Conservation (phyloP, 2,797 vertebrate genomes). For the Peromyscus nudipes region DNA sequence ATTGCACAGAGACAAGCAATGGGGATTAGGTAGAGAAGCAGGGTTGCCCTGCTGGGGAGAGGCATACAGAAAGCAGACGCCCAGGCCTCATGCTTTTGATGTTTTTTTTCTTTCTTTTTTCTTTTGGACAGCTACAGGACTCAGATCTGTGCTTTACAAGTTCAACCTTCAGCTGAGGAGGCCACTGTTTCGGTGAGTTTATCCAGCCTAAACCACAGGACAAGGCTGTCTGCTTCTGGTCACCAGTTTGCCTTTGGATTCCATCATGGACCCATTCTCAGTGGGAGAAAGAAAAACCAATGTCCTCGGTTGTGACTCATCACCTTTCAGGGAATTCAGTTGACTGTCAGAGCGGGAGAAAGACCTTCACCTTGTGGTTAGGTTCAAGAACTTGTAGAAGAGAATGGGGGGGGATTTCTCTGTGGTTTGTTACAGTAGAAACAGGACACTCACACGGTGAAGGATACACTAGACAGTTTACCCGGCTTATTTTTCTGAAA, state of each 20-base stretch:
- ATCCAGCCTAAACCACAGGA: not conserved
- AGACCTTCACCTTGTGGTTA: not conserved
- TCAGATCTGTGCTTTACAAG: not conserved
- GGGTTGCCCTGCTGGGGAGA: not conserved
- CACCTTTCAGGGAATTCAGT: not conserved
- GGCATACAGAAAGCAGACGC: constrained; percentile 13
- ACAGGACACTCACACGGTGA: not conserved
- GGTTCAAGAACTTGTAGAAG: not conserved
- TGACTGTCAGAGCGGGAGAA: not conserved
- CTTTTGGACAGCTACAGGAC: not conserved
- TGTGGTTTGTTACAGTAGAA: not conserved
- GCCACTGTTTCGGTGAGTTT: not conserved
- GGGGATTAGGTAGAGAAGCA: constrained; percentile 57
- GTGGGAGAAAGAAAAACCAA: not conserved
- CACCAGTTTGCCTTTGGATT: not conserved
- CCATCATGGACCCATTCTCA: not conserved
- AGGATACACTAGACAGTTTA: not conserved
- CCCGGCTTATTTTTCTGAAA: not conserved
- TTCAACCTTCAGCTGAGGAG: not conserved
- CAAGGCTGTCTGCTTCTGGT: not conserved
- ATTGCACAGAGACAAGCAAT: constrained; percentile 66
- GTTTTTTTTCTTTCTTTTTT: not conserved
- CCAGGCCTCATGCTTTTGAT: not conserved
- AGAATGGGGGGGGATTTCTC: not conserved
- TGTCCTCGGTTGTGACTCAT: not conserved